Conservation (phyloP, 1,140 invertebrate genomes). For the Drosophila kurseongensis region DNA sequence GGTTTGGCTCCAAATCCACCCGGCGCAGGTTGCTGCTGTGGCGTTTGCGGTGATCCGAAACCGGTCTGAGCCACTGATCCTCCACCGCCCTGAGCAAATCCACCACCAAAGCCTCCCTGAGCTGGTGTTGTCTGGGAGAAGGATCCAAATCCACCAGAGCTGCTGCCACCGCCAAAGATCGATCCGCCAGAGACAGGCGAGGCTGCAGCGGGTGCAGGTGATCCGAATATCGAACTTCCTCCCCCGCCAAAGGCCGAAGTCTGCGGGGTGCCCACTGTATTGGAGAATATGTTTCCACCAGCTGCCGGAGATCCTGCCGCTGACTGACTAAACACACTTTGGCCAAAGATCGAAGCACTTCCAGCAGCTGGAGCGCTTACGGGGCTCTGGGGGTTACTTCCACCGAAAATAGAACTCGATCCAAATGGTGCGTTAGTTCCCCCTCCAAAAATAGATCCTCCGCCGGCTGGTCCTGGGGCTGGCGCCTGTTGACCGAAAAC, state of each 20-base stretch:
- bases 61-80: conserved; percentile 75
- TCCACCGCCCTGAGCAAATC: conserved; percentile 51
- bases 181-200: conserved; percentile 59
- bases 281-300: conserved; percentile 61
- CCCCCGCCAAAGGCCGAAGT: conserved; percentile 42
- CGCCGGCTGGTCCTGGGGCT: conserved; percentile 1
- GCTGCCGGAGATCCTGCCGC: conserved; percentile 32
- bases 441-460: conserved; percentile 78
- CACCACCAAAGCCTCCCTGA: conserved; percentile 62
- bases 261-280: conserved; percentile 39
- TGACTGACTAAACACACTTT: conserved; percentile 61
- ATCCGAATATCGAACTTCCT: conserved; percentile 65
- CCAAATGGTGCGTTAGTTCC: conserved; percentile 45
- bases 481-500: conserved; percentile 47
- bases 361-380: conserved; percentile 28
- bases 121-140: conserved; percentile 72
- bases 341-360: conserved; percentile 65
- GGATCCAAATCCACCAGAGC: conserved; percentile 70
- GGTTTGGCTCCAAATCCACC: conserved; percentile 66
- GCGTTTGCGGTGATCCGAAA: conserved; percentile 84
- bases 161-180: conserved; percentile 72
- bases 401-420: conserved; percentile 64
- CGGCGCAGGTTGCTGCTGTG: conserved; percentile 55
- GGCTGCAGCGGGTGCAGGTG: conserved; percentile 30
- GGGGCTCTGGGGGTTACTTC: conserved; percentile 38